phyloP scores from a whole-genome alignment of 1,140 invertebrate genomes.

The Bombus balteatus region DNA sequence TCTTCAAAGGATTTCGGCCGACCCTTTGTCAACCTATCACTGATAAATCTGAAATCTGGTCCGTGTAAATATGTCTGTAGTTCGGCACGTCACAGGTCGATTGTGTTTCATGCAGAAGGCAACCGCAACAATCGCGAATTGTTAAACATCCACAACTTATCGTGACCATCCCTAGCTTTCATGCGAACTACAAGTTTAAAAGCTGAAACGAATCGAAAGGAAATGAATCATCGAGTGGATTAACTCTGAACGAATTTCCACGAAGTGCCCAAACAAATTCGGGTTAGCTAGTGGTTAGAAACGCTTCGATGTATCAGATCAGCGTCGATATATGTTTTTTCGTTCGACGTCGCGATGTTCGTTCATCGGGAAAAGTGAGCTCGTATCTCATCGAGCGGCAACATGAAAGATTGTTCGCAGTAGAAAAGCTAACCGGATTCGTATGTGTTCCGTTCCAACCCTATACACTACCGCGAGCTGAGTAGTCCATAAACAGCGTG shows the following conservation, averaged over 20 bases:
- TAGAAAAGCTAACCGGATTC: slow-evolving; percentile 54
- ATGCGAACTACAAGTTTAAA: not conserved
- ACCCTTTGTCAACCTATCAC: slow-evolving; percentile 62
- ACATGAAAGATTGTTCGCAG: slow-evolving; percentile 66
- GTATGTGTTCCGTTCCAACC: slow-evolving; percentile 41
- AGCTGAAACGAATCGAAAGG: not conserved
- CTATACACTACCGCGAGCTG: slow-evolving; percentile 34
- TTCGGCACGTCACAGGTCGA: slow-evolving; percentile 26
- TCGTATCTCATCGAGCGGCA: slow-evolving; percentile 58
- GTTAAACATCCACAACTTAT: slow-evolving; percentile 10
- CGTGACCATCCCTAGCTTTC: not conserved
- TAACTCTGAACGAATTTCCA: not conserved
- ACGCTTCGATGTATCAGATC: slow-evolving; percentile 46
- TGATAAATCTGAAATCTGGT: slow-evolving; percentile 68
- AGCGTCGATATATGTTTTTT: not conserved
- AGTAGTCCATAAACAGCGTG: slow-evolving; percentile 57
- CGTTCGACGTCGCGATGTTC: slow-evolving; percentile 45
- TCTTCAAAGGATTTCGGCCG: slow-evolving; percentile 75
- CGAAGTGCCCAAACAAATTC: not conserved
- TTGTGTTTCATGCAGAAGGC: not conserved
- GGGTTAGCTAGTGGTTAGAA: slow-evolving; percentile 8
- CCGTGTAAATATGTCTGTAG: slow-evolving; percentile 54
- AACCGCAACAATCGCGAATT: slow-evolving; percentile 37
- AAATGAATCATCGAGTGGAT: not conserved
- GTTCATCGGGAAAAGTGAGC: slow-evolving; percentile 48